A percentile compares a stretch with the other conserved stretches of the same genome.
Conservation (phyloP, 2,888 invertebrate species). For the Diarsia dahlii region DNA sequence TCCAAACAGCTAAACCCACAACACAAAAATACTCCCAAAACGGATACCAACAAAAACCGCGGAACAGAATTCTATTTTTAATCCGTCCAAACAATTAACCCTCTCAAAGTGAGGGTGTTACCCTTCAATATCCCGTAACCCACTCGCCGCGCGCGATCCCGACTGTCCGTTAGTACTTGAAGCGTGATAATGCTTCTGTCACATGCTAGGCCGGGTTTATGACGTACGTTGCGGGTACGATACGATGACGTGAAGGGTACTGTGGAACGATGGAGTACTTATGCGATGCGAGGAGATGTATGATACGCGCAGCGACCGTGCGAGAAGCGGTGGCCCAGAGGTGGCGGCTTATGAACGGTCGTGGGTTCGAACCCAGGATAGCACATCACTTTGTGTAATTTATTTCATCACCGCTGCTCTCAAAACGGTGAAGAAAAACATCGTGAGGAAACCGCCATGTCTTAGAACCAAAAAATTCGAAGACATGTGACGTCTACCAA, state of each 20-base stretch:
- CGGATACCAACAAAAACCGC: slow-evolving; percentile 21
- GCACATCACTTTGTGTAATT: too few species aligned
- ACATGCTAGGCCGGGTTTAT: slow-evolving; percentile 51
- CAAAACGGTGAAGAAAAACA: too few species aligned
- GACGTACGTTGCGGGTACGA: slow-evolving; percentile 41
- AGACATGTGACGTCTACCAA: too few species aligned
- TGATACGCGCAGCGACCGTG: too few species aligned
- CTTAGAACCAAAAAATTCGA: too few species aligned
- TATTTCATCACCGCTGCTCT: too few species aligned
- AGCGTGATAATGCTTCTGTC: slow-evolving; percentile 60
- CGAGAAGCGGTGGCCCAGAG: too few species aligned
- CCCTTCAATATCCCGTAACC: slow-evolving; percentile 62
- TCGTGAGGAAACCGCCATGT: too few species aligned
- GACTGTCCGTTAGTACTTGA: slow-evolving; percentile 53
- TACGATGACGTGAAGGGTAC: slow-evolving; percentile 16
- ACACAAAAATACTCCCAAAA: slow-evolving; percentile 47
- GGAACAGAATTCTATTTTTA: slow-evolving; percentile 65
- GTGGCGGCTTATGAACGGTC: too few species aligned
- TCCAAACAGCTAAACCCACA: slow-evolving; percentile 12
- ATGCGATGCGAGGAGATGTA: neutral
- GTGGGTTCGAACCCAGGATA: too few species aligned
- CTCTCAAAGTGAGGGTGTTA: slow-evolving; percentile 67
- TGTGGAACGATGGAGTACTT: too few species aligned
- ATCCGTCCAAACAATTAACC: slow-evolving; percentile 69
- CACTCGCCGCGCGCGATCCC: slow-evolving; percentile 45